These are phyloP conservation scores for Dryoscopus gambensis DNA, from an alignment of 2,113 vertebrate species.

Conservation along the genomic window DNA sequence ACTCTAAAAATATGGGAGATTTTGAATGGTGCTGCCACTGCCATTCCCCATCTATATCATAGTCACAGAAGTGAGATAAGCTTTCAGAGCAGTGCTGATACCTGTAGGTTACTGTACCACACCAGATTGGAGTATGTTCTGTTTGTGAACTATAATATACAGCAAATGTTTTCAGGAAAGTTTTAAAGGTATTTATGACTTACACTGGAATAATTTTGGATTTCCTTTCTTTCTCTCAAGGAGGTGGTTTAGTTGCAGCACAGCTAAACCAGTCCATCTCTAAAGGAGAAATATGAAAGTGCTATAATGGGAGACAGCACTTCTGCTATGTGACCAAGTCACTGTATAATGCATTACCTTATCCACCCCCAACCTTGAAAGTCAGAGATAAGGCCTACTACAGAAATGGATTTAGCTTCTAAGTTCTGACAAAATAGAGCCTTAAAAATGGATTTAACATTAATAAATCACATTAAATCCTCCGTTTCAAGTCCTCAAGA, in stretches of 20 bases:
- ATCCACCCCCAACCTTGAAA: background rate
- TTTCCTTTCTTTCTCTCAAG: background rate
- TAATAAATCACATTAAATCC: background rate
- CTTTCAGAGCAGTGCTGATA: background rate
- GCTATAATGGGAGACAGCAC: background rate
- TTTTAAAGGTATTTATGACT: background rate
- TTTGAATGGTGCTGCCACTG: background rate
- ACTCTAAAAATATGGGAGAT: background rate
- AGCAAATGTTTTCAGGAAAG: background rate
- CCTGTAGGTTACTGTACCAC: background rate
- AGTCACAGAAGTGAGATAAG: background rate
- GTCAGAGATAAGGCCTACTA: background rate
- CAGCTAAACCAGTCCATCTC: background rate
- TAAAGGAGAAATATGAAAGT: background rate
- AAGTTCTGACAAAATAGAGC: background rate
- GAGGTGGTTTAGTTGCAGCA: background rate
- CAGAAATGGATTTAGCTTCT: background rate
- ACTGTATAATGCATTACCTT: background rate
- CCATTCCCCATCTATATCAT: background rate
- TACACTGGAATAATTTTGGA: background rate
- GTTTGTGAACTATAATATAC: background rate
- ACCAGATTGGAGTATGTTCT: background rate
- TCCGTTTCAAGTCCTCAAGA: background rate
- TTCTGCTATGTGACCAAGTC: background rate
- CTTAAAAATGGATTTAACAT: background rate